Conservation (phyloP, 2,113 vertebrate genomes). For the Ictidomys tridecemlineatus region DNA sequence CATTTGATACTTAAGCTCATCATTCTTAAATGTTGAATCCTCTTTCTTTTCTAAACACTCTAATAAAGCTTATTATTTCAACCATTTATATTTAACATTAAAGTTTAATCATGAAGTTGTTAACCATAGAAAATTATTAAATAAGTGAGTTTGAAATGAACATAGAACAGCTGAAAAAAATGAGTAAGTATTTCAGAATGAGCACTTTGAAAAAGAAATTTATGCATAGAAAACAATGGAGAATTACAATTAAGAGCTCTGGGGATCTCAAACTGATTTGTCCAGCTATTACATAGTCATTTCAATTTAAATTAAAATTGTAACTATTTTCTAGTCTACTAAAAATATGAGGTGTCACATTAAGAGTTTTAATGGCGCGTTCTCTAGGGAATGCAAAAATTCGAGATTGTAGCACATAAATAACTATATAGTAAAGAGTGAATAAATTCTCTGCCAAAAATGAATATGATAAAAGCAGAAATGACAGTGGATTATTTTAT, state of each 20-base stretch:
- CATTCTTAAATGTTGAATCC: slow-evolving; percentile 65
- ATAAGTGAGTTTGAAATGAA: slow-evolving; percentile 81
- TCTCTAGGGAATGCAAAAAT: slow-evolving; percentile 84
- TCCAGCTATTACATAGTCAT: slow-evolving; percentile 89
- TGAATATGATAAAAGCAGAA: slow-evolving; percentile 83
- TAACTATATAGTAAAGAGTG: slow-evolving; percentile 81
- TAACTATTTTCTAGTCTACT: slow-evolving; percentile 90
- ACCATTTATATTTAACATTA: slow-evolving; percentile 86
- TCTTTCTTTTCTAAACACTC: slow-evolving; percentile 77
- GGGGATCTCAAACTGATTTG: slow-evolving; percentile 88
- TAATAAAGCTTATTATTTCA: slow-evolving; percentile 82
- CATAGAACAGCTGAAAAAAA: slow-evolving; percentile 83
- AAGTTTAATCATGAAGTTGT: slow-evolving; percentile 86
- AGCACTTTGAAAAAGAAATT: slow-evolving; percentile 87
- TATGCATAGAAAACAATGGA: slow-evolving; percentile 88
- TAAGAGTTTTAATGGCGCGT: slow-evolving; percentile 86
- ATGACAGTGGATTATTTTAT: slow-evolving; percentile 82
- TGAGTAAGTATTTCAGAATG: slow-evolving; percentile 84
- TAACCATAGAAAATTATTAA: slow-evolving; percentile 87
- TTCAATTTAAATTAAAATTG: slow-evolving; percentile 92
- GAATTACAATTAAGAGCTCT: slow-evolving; percentile 90
- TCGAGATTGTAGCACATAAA: slow-evolving; percentile 81
- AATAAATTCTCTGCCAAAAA: slow-evolving; percentile 85
- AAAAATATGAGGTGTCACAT: slow-evolving; percentile 89
- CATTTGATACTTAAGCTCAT: slow-evolving; percentile 58